Base-by-base conservation (phyloP, 2,797 vertebrate species). In the Trachops cirrhosus region DNA sequence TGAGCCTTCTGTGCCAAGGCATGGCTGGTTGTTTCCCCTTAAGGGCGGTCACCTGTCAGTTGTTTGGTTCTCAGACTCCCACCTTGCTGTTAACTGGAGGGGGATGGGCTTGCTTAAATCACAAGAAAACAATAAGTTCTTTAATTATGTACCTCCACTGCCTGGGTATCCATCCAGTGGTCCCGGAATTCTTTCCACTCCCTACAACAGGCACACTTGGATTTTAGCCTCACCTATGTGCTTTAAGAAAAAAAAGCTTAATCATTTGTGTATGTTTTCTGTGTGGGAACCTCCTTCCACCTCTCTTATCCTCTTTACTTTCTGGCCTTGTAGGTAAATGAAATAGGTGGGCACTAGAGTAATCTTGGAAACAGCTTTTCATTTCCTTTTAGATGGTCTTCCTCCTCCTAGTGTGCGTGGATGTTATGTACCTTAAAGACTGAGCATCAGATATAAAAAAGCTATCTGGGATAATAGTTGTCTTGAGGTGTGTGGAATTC, bases 251-350 rank as follows among this genome's bases (percentile, higher is more conserved):
- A 54, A 59, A 39, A 86, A 74, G 41, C 73, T 68, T 88, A 48
- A 73, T 89, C 62, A 54, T 68, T 89, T 73, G 59, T 50, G 29
- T 59, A 0, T 64, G 24, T 68, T 22, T 84, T 44, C 44, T 9
- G 14, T 59, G 18, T 10, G 24, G 57, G 37, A 22, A 12, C 29
- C 34, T 39, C 7, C 48, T 62, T 64, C 18, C 67, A 18, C 9
- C 34, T 19, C 18, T 19, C 9, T 52, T 6, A 10, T 2, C 11
- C 12, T 79, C 7, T 77, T 46, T 48, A 34, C 21, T 70, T 22
- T 93, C 62, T 86, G 95, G 84, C 59, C 79, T 86, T 93, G 94
- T 64, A 50, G 77, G n/a, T 74, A 21, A 34, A 24, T n/a, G 78
- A 62, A 57, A 41, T 64, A 41, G 75, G 68, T 86, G 62, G 46